Percentiles rank a stretch among this genome's conserved stretches.
These are phyloP conservation scores for Paelopatides confundens DNA, from an alignment of 53 echinoderm and acorn worm species.

Conservation along the genomic window DNA sequence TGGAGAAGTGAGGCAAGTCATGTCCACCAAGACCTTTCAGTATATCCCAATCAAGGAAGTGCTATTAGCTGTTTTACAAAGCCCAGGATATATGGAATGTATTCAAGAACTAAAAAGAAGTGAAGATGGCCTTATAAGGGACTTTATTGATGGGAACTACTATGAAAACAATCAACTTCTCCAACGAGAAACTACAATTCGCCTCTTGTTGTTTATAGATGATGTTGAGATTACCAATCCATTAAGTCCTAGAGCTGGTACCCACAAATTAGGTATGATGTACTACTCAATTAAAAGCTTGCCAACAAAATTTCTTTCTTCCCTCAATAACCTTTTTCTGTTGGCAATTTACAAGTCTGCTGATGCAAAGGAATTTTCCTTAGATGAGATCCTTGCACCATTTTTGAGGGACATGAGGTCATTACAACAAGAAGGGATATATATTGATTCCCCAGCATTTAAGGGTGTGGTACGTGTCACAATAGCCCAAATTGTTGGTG, in stretches of 20 bases:
- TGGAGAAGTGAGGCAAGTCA: constrained; percentile 32
- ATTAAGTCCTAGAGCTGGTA: constrained; percentile 26
- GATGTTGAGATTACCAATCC: constrained; percentile 36
- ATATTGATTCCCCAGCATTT: constrained; percentile 23
- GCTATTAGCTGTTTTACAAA: background rate
- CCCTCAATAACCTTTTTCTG: constrained; percentile 56
- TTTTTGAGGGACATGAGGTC: constrained; percentile 51
- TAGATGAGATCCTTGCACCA: constrained; percentile 41
- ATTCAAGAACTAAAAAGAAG: background rate
- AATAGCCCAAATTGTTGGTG: constrained; percentile 56
- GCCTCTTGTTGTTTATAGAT: constrained; percentile 5
- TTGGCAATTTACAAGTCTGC: constrained; percentile 51
- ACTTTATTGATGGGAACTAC: constrained; percentile 27
- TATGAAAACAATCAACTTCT: constrained; percentile 17
- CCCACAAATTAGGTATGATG: constrained; percentile 10
- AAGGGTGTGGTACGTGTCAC: constrained; percentile 24
- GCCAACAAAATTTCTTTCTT: constrained; percentile 36
- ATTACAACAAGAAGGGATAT: background rate
- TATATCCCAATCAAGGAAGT: constrained; percentile 19
- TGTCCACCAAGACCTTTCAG: background rate
- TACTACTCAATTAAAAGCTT: constrained; percentile 25
- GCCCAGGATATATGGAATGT: constrained; percentile 31
- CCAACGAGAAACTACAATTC: background rate
- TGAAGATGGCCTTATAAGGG: constrained; percentile 22
- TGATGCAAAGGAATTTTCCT: constrained; percentile 53